Base-by-base conservation (phyloP, 2,797 vertebrate species). In the Crax fasciolata region DNA sequence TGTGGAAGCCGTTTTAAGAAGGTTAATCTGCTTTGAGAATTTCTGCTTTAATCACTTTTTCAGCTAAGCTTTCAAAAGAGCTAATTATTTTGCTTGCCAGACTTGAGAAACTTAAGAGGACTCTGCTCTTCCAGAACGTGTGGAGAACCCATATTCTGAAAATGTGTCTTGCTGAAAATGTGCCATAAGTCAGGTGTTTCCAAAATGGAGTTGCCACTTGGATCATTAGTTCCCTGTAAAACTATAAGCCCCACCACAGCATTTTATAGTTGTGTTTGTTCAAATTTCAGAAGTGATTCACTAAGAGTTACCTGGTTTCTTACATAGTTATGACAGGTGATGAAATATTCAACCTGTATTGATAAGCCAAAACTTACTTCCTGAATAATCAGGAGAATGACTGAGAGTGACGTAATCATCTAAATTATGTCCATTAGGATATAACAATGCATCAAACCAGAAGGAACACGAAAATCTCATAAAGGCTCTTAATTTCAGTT, bases 401-500 rank as follows among this genome's bases (percentile, higher is more conserved):
- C 66, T 90, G 7, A 13, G 30, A 81, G 62, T 84, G 62, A 88
- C 28, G 78, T 32, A 88, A 85, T 78, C 77, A 75, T 84, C 77
- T 73, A 73, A 94, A 88, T 94, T 81, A 41, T 71, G 65, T 90
- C 83, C 57, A 78, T 89, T 92, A 91, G 23, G 38, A 79, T 88
- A 85, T 63, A 80, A 96, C 84, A 94, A 88, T 67, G 71, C 51
- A 79, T n/a, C 11, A 35, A 54, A 67, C 90, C 70, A 89, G 84
- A 93, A 91, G 79, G 66, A 95, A 35, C 17, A 6, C 2, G 14
- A 54, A 89, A 54, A n/a, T 85, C 65, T 85, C 87, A 72, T 87
- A 92, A 84, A 78, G 63, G n/a, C 38, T 89, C 59, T 73, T 78
- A 72, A 91, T 93, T 95, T 91, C 85, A 92, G 91, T 95, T 91